Evolutionary conservation across 2,888 invertebrate species (phyloP), one percentile per base, ranked within the genome.

Genomic region (Elegia similella): DNA sequence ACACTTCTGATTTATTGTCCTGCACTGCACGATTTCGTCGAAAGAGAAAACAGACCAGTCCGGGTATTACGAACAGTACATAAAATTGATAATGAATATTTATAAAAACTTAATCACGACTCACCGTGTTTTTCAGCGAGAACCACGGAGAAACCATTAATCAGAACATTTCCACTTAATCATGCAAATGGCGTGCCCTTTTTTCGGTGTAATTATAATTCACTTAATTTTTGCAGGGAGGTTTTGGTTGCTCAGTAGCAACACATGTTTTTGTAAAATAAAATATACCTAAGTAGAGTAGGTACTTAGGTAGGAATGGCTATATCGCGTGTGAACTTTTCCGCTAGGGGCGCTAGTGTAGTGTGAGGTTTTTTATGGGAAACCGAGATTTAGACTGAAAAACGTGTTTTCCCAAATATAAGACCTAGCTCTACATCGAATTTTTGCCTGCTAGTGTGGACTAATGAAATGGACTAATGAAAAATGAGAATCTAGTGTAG

Each of bases 1-100:
- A 86, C 90, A 89, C 90, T 87, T 87, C 84, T 90, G 90, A 91
- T 91, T 91, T 91, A 91, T 90, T 89, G 87, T 88, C 81, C 76
- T 81, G 84, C 84, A 84, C 87, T 86, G 86, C 78, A 77, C 78
- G 84, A 86, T 85, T 91, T 89, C 90, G 88, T 68, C 84, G 89
- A 90, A 91, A 90, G 90, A 89, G 89, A 90, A 90, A 91, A 88
- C 89, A 75, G 86, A 87, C 89, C 88, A 88, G 88, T 86, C 84
- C 78, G 59, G 76, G 81, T 86, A 87, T 88, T 86, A 84, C 85
- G 84, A 78, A 80, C 86, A 80, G 78, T 82, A 82, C 76, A 84
- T 81, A 79, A 87, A 86, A 89, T 87, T 88, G 84, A 87, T 89
- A 87, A 88, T 87, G 86, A 88, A 88, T 89, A 87, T 87, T 88